These are phyloP conservation scores for Yponomeuta sedellus DNA, from an alignment of 2,888 invertebrate genomes.

Conservation along the genomic window DNA sequence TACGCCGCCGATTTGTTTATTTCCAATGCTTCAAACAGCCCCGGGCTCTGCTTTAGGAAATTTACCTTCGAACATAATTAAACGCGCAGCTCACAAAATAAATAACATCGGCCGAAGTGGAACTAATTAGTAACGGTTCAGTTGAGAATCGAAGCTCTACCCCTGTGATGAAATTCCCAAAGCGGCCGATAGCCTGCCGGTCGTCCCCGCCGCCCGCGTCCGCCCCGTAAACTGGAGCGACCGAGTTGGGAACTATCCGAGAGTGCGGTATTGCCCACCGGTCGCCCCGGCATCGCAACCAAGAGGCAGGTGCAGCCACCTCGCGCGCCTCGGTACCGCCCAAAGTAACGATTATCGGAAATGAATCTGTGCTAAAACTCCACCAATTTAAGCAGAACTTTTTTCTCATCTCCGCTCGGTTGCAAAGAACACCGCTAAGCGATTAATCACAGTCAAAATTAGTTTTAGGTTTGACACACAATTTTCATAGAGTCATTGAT, in stretches of 20 bases:
- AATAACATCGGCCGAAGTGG: constrained; percentile 37
- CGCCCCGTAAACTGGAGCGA: constrained; percentile 8
- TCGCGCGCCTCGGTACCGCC: background rate
- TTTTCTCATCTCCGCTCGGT: background rate
- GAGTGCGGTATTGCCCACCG: background rate
- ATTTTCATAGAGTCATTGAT: no score
- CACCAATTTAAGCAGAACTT: constrained; percentile 9
- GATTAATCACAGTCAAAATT: no score
- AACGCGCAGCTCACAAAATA: constrained; percentile 34
- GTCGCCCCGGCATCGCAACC: background rate
- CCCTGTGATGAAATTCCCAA: constrained; percentile 48
- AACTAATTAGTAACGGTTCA: constrained; percentile 49
- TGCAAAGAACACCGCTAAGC: background rate
- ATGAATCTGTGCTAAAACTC: constrained; percentile 46
- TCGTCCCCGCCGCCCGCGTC: background rate
- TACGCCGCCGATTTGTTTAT: background rate
- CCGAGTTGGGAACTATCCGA: constrained; percentile 9
- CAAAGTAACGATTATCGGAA: constrained; percentile 30
- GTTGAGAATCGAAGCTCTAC: constrained; percentile 37
- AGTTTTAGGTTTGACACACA: no score
- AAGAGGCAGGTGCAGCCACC: background rate
- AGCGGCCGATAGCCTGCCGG: constrained; percentile 19
- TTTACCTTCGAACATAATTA: constrained; percentile 30
- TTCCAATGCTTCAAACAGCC: background rate
- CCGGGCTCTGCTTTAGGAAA: constrained; percentile 1